Base-by-base conservation (phyloP, 2,113 vertebrate genomes). In the Prolemur simus region DNA sequence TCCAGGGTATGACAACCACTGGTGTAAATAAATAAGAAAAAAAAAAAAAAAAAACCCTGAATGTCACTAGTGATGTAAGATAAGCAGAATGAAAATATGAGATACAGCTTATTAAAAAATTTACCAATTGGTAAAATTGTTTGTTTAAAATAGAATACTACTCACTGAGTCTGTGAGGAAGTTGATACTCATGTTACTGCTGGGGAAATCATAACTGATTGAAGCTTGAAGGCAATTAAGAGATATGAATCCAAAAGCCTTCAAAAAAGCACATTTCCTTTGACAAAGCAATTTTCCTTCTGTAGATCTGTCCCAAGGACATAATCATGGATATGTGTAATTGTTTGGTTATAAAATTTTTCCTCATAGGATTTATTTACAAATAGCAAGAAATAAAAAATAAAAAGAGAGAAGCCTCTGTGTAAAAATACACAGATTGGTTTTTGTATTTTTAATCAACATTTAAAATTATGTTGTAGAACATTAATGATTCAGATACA, bases 391-490 rank as follows among this genome's bases (percentile, higher is more conserved):
- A 86, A 56, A 21, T 17, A 54, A 74, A 80, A n/a, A 64, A 64
- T 29, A 29, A 68, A 66, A 45, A 63, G 54, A 52, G 87, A 69
- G n/a, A 66, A 64, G 21, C 1, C 6, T 47, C n/a, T 71, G 10
- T 69, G 52, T 81, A 73, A 90, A 93, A 96, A n/a, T 21, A 37
- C 5, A 39, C 32, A 54, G 8, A 66, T 58, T 29, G 5, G 20
- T 37, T 49, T 93, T 37, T 32, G 7, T n/a, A 69, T 11, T 25
- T 68, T 88, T 21, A 73, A 29, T 42, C 23, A 45, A 23, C n/a
- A 90, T 52, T 88, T 66, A 56, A 96, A 95, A 82, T 88, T 68
- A 34, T 58, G 11, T 81, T 84, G 8, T 20, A 54, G 45, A 96
- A 56, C 27, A 63, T 14, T 27, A 42, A 73, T 92, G 63, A n/a